Percentiles rank a stretch among this genome's conserved stretches.
These are phyloP conservation scores for Parnassius mnemosyne DNA, from an alignment of 2,888 invertebrate genomes.

Conservation along the genomic window DNA sequence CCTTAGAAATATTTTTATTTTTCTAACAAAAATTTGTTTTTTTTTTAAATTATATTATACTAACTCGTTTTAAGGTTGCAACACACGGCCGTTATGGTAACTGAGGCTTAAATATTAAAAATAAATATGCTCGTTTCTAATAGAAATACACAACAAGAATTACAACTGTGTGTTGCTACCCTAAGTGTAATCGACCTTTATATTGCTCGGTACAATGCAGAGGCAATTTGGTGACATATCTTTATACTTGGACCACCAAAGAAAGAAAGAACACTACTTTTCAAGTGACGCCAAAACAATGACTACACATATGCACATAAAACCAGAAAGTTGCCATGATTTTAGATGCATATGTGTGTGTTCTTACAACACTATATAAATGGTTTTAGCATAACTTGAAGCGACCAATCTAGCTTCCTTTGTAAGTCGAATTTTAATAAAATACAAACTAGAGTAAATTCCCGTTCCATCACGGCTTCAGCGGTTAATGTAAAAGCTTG, in stretches of 20 bases:
- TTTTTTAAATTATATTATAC: conserved; percentile 18
- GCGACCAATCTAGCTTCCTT: no score
- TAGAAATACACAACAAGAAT: no score
- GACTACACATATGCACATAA: no score
- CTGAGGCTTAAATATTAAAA: neutral
- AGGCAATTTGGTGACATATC: conserved; percentile 12
- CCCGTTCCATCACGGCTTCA: conserved; percentile 10
- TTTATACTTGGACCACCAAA: no score
- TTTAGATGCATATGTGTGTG: no score
- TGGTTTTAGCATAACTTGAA: no score
- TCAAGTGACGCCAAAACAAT: no score
- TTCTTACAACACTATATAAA: no score
- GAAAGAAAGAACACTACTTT: no score
- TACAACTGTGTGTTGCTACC: conserved; percentile 9
- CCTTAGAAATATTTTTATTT: conserved; percentile 27
- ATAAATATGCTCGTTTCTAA: no score
- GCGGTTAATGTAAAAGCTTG: conserved; percentile 19
- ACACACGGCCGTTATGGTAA: conserved; percentile 4
- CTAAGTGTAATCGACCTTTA: neutral
- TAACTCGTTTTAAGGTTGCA: conserved; percentile 16
- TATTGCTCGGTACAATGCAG: conserved; percentile 19
- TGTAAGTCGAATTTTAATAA: neutral
- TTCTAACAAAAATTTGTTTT: conserved; percentile 19
- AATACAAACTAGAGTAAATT: conserved; percentile 17
- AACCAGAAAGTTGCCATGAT: no score